Conservation (phyloP, 2,797 vertebrate species). For the Scomberomorus guttatus region DNA sequence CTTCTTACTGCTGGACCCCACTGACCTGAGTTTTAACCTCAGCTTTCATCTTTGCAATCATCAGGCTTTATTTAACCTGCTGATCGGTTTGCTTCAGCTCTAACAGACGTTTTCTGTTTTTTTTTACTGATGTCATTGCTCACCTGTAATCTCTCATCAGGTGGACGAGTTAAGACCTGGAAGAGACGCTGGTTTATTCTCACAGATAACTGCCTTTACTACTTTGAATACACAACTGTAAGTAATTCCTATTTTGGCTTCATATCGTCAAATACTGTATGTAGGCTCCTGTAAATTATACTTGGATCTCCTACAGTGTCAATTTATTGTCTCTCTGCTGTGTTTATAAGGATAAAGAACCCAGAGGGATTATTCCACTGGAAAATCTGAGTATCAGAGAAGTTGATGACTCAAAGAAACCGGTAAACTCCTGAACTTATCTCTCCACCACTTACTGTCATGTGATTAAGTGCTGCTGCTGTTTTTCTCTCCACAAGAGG, state of each 20-base stretch:
- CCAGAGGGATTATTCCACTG: conserved; percentile 97
- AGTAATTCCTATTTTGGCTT: conserved; percentile 59
- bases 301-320: not conserved
- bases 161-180: conserved; percentile 98
- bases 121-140: conserved; percentile 16
- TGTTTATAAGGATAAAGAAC: conserved; percentile 93
- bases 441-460: not conserved
- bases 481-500: not conserved
- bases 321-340: conserved; percentile 22
- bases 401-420: conserved; percentile 98
- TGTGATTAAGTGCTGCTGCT: not conserved
- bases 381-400: conserved; percentile 98
- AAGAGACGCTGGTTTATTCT: conserved; percentile 99
- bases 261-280: not conserved
- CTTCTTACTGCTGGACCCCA: conserved; percentile 37
- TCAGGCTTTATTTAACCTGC: not conserved
- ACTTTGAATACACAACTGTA: conserved; percentile 97
- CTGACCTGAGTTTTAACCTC: not conserved
- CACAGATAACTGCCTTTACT: conserved; percentile 98
- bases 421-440: conserved; percentile 79
- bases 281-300: not conserved
- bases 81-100: conserved; percentile 9
- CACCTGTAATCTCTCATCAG: conserved; percentile 78
- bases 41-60: not conserved
- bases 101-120: conserved; percentile 1